These are phyloP conservation scores for Hyphantria cunea DNA, from an alignment of 1,140 invertebrate species.

Conservation along the genomic window DNA sequence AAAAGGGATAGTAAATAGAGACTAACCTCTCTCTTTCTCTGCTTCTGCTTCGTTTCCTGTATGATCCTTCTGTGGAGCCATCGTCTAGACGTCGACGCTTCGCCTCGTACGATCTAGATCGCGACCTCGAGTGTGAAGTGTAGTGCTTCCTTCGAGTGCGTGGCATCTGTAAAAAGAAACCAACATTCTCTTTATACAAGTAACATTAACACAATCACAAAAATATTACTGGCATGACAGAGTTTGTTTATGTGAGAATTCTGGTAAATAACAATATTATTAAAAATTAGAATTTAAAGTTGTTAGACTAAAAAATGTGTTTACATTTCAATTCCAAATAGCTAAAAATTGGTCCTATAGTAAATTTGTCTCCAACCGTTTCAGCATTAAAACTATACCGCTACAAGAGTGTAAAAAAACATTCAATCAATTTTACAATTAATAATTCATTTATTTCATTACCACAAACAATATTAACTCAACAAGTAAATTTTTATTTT, in stretches of 20 bases:
- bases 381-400: too few species aligned
- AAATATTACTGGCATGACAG: constrained; percentile 17
- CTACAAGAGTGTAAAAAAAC: too few species aligned
- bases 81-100: constrained; percentile 83
- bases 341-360: too few species aligned
- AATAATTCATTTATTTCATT: too few species aligned
- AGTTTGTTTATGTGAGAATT: neutral
- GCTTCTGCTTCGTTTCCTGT: constrained; percentile 75
- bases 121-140: constrained; percentile 84
- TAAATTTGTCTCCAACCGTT: too few species aligned
- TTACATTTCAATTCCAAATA: too few species aligned
- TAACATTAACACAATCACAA: constrained; percentile 2
- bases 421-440: too few species aligned
- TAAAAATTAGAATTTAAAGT: too few species aligned
- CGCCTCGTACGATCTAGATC: constrained; percentile 78
- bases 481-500: too few species aligned
- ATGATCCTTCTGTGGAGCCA: constrained; percentile 71
- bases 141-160: constrained; percentile 89
- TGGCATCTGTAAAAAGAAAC: constrained; percentile 85
- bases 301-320: too few species aligned
- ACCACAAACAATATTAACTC: too few species aligned
- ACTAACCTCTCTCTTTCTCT: constrained; percentile 75
- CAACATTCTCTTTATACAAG: constrained; percentile 5
- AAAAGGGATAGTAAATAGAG: too few species aligned
- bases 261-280: neutral